Conservation (phyloP, 2,113 vertebrate genomes). For the Microcebus griseorufus region DNA sequence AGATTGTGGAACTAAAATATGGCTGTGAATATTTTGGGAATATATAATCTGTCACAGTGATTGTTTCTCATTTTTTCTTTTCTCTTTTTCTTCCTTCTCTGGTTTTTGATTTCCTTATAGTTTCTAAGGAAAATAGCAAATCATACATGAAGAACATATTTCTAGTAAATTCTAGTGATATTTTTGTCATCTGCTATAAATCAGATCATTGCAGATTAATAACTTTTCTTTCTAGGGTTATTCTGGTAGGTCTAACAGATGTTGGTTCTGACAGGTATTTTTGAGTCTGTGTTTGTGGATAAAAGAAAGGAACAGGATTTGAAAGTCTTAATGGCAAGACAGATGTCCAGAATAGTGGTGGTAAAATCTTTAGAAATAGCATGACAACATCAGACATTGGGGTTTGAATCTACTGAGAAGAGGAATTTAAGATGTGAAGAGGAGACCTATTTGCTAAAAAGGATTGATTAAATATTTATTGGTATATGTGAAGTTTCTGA, state of each 20-base stretch:
- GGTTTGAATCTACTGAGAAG: background rate
- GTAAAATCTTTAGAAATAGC: background rate
- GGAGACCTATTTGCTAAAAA: constrained; percentile 17
- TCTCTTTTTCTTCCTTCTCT: background rate
- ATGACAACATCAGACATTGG: background rate
- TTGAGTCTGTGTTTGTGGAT: background rate
- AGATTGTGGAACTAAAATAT: background rate
- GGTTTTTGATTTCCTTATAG: background rate
- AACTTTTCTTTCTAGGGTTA: background rate
- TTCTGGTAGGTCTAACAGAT: background rate
- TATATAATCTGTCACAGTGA: background rate
- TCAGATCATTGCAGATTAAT: background rate
- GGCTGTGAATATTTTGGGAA: background rate
- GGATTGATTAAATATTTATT: background rate
- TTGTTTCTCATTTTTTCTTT: background rate
- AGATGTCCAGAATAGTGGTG: background rate
- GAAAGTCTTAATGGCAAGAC: background rate
- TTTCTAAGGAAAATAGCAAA: constrained; percentile 23
- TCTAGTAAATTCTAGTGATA: background rate
- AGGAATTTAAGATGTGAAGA: background rate
- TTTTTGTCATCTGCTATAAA: background rate
- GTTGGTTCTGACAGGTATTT: background rate
- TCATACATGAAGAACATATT: background rate
- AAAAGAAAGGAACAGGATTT: background rate
- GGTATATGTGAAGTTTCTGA: background rate